Evolutionary conservation across 2,888 invertebrate species (phyloP), one percentile per base, ranked within the genome.

Genomic region (Ashinkailepas kermadecensis): DNA sequence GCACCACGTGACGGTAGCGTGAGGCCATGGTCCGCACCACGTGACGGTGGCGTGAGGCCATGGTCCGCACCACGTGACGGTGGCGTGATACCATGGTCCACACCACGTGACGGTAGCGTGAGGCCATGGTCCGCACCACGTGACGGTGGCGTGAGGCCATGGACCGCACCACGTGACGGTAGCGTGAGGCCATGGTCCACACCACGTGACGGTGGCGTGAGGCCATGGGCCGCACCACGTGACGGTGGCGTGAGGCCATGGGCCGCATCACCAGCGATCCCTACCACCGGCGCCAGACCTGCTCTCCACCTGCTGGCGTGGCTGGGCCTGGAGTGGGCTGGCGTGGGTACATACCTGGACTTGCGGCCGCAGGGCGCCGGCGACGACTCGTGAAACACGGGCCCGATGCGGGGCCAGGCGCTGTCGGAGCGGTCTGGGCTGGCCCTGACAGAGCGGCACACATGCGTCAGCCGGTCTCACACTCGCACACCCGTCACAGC

Each of bases 361-460:
- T 74, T 74, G 54, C 74, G 74, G 9, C 74, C 74, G 58, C 79
- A 58, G 13, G 79, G 57, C 74, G 74, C 39, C 74, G 74, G 56
- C 54, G 54, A 54, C 21, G 54, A 18, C 21, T 74, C 39, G 74
- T 74, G 74, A 25, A 79, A 58, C 58, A 79, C 58, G 23, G 79
- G 79, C 6, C 79, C 79, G 59, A 79, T 79, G 79, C 79, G 79
- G 6, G 91, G 89, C 87, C 91, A 91, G 86, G 91, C 91, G 87
- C 90, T 91, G 88, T 93, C 93, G 84, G 25, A 13, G 67, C 74
- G 56, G 21, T n/a, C n/a, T n/a, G n/a, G n/a, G n/a, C n/a, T n/a
- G n/a, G n/a, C n/a, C n/a, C n/a, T n/a, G n/a, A n/a, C 65, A 67
- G 21, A 67, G 8, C 4, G n/a, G 23, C 11, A 9, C n/a, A 67